Percentiles rank a stretch among this genome's conserved stretches.
phyloP scores from a whole-genome alignment of 2,888 invertebrate species.

The Teinopalpus imperialis region DNA sequence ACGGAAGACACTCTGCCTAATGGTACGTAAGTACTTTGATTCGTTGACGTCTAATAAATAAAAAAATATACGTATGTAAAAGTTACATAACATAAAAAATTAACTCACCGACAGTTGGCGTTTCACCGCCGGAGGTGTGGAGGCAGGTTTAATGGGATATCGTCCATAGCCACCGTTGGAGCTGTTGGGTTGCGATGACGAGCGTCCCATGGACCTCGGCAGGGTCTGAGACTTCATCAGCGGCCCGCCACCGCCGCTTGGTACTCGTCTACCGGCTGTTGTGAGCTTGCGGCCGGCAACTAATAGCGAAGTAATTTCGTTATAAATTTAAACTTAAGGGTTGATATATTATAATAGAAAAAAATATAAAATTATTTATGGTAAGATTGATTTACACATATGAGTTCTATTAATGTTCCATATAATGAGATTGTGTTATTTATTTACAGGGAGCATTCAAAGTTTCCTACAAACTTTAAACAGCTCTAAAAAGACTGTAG shows the following conservation, averaged over 20 bases:
- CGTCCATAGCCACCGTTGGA: conserved; percentile 68
- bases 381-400: background rate
- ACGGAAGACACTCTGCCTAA: too few relatives aligned
- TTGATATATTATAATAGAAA: background rate
- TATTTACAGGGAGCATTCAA: conserved; percentile 21
- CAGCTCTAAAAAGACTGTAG: too few relatives aligned
- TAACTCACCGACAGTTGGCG: conserved; percentile 87
- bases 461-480: conserved; percentile 7
- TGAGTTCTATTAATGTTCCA: background rate
- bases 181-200: conserved; percentile 79
- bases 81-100: too few relatives aligned
- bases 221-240: conserved; percentile 93
- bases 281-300: conserved; percentile 91
- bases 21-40: too few relatives aligned
- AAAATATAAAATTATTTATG: background rate
- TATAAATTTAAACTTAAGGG: background rate
- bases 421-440: background rate
- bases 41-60: too few relatives aligned
- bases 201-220: conserved; percentile 91
- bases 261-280: conserved; percentile 86
- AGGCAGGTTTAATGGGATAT: conserved; percentile 85
- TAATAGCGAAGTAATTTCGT: conserved; percentile 44
- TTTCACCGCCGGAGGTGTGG: conserved; percentile 93
- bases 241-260: conserved; percentile 83
- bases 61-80: too few relatives aligned